phyloP scores from a whole-genome alignment of 1,140 invertebrate genomes.

The Lineus longissimus region DNA sequence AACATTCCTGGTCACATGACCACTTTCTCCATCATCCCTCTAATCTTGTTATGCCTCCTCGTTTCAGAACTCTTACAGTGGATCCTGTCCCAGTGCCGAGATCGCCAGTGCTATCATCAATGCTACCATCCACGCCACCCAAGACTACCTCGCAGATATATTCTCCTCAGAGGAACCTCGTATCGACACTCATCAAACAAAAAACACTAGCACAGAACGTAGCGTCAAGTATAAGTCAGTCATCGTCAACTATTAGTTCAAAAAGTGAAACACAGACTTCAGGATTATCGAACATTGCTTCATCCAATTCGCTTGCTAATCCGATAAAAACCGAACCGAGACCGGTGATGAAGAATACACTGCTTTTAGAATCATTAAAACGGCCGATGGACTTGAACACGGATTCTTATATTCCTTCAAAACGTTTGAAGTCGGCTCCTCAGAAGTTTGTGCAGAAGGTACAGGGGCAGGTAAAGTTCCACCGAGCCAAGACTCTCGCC shows the following conservation, averaged over 20 bases:
- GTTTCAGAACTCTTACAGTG: conserved; percentile 27
- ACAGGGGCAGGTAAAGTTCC: neutral
- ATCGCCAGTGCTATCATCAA: no score
- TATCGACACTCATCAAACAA: conserved; percentile 45
- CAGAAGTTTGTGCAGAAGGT: neutral
- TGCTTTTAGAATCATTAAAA: conserved; percentile 9
- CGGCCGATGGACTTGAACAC: conserved; percentile 11
- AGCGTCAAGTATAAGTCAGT: conserved; percentile 1
- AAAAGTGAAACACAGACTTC: no score
- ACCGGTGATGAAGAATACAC: neutral
- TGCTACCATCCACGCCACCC: conserved; percentile 12
- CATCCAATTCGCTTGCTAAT: neutral
- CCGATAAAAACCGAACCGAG: neutral
- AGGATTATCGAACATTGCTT: no score
- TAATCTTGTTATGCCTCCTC: neutral
- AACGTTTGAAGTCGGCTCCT: neutral
- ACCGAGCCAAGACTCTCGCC: conserved; percentile 27
- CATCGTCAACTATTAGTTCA: neutral
- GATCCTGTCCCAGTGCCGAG: conserved; percentile 21
- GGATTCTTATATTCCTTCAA: neutral
- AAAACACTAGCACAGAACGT: conserved; percentile 34
- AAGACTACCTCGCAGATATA: conserved; percentile 22
- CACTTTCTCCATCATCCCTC: neutral
- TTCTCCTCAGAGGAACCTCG: conserved; percentile 31
- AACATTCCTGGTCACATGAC: no score